Conservation (phyloP, 2,888 invertebrate genomes). For the Lithosia quadra region DNA sequence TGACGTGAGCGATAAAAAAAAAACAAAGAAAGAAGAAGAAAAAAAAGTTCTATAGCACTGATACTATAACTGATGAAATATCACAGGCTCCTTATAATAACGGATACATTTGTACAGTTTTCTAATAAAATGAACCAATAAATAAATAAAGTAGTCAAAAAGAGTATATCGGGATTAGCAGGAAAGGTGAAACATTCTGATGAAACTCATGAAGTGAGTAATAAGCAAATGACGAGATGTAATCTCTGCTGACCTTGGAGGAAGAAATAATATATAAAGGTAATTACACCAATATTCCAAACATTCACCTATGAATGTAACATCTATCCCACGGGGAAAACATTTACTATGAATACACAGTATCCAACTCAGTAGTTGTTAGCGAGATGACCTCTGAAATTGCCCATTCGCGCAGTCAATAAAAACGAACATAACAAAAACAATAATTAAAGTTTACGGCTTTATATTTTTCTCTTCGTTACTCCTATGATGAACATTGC, state of each 20-base stretch:
- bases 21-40: no score
- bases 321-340: neutral
- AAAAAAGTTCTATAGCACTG: no score
- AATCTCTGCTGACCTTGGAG: neutral
- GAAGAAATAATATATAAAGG: neutral
- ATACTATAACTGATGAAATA: no score
- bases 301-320: neutral
- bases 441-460: neutral
- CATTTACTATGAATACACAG: neutral
- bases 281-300: neutral
- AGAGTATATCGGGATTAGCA: no score
- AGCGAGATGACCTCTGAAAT: slow-evolving; percentile 1
- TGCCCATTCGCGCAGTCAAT: neutral
- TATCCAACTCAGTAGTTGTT: neutral
- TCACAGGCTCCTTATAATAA: no score
- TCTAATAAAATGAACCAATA: no score
- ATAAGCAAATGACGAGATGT: no score
- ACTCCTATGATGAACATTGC: neutral
- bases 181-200: no score
- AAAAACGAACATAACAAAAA: neutral
- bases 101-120: no score
- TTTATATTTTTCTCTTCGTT: neutral
- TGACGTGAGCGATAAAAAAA: no score
- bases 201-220: no score
- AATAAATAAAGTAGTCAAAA: no score